phyloP scores from a whole-genome alignment of 2,888 invertebrate genomes.

The Drosophila trichaetosa region DNA sequence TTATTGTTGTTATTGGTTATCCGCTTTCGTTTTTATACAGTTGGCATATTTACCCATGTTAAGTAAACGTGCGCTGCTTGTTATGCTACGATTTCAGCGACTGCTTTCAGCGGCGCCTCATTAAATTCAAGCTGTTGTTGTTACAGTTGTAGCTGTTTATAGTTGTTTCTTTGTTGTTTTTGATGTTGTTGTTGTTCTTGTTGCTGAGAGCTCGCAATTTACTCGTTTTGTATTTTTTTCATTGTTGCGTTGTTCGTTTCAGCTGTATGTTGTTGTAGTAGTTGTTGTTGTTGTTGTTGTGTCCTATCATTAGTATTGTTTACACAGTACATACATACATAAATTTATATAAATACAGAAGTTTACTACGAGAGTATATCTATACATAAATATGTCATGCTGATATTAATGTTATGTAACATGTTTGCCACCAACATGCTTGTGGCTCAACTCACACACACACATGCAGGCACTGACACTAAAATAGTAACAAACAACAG shows the following conservation, averaged over 20 bases:
- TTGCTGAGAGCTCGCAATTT: slow-evolving; percentile 41
- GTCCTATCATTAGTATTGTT: slow-evolving; percentile 65
- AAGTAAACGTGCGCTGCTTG: slow-evolving; percentile 74
- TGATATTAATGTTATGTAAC: slow-evolving; percentile 60
- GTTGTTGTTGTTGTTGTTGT: slow-evolving; percentile 50
- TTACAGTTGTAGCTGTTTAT: slow-evolving; percentile 36
- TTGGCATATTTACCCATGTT: slow-evolving; percentile 79
- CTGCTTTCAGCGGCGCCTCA: slow-evolving; percentile 51
- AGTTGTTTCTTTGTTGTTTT: slow-evolving; percentile 24
- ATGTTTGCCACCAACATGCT: slow-evolving; percentile 21
- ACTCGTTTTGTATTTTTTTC: slow-evolving; percentile 56
- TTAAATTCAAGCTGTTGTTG: slow-evolving; percentile 37
- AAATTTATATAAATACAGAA: slow-evolving; percentile 33
- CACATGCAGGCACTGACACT: slow-evolving; percentile 19
- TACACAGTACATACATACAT: slow-evolving; percentile 57
- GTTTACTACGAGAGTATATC: slow-evolving; percentile 15
- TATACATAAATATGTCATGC: slow-evolving; percentile 46
- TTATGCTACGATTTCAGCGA: slow-evolving; percentile 66
- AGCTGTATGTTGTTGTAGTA: slow-evolving; percentile 44
- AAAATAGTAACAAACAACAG: slow-evolving; percentile 28
- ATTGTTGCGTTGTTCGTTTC: slow-evolving; percentile 55
- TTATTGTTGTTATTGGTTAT: slow-evolving; percentile 12
- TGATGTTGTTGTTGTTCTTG: slow-evolving; percentile 37
- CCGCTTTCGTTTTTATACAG: slow-evolving; percentile 9
- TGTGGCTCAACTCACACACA: slow-evolving; percentile 16